These are phyloP conservation scores for Drosophila tripunctata DNA, from an alignment of 2,888 invertebrate genomes.

Conservation along the genomic window DNA sequence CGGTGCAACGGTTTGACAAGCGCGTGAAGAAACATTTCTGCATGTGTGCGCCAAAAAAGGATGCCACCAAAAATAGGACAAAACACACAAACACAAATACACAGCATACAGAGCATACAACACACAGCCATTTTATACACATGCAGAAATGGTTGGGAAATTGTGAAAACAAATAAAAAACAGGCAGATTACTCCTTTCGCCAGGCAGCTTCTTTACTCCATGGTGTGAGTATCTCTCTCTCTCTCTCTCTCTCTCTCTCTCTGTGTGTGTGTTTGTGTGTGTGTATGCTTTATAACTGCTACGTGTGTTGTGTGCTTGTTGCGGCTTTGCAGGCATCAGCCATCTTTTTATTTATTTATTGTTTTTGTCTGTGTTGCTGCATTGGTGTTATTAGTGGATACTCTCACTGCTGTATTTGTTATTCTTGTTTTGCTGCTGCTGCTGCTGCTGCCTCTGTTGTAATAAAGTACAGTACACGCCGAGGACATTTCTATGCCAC, in stretches of 20 bases:
- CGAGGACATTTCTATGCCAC: slow-evolving; percentile 50
- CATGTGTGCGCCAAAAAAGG: slow-evolving; percentile 60
- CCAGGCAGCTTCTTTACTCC: slow-evolving; percentile 1
- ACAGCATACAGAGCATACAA: slow-evolving; percentile 34
- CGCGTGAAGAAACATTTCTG: slow-evolving; percentile 77
- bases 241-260: neutral
- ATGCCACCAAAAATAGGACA: slow-evolving; percentile 18
- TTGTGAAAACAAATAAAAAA: slow-evolving; percentile 74
- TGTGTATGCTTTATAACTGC: slow-evolving; percentile 62
- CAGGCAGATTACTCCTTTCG: slow-evolving; percentile 53
- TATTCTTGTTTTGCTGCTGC: slow-evolving; percentile 20
- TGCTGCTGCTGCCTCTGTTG: slow-evolving; percentile 27
- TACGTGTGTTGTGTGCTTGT: slow-evolving; percentile 61
- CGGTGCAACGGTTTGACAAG: slow-evolving; percentile 76
- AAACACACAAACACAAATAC: slow-evolving; percentile 18
- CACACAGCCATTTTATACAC: slow-evolving; percentile 33
- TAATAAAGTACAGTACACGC: slow-evolving; percentile 68
- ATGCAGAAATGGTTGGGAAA: slow-evolving; percentile 43
- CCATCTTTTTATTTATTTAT: slow-evolving; percentile 77
- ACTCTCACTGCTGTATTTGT: slow-evolving; percentile 28
- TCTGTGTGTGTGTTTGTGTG: slow-evolving; percentile 6
- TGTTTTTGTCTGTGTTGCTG: slow-evolving; percentile 76
- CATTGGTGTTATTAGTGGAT: slow-evolving; percentile 75
- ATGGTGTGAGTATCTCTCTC: too few species aligned
- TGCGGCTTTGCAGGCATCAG: slow-evolving; percentile 75